Evolutionary conservation across 2,797 vertebrate genomes (phyloP), one percentile per base, ranked within the genome.

Genomic region (Onychomys arenicola): DNA sequence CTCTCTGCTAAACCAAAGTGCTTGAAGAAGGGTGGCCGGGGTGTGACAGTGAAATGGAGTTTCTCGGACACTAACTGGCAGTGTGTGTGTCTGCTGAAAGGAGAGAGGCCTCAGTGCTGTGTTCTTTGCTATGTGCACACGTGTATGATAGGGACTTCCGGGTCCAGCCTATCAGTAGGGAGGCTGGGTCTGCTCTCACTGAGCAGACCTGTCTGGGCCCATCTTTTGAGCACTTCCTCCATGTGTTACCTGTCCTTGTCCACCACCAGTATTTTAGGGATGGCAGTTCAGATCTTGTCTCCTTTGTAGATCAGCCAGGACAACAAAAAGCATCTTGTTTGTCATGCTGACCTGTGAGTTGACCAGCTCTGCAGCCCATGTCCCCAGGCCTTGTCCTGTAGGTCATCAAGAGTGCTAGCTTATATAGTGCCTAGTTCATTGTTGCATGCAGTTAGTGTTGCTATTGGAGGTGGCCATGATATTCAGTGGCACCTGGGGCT

Each of bases 251-350:
- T 4, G 40, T 13, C 52, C 61, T 10, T 4, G 5, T 46, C 52
- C 16, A 4, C 9, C 2, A 5, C 49, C 52, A 0, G 3, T 1
- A 0, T 1, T 3, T 21, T 40, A 2, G 49, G 1, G 5, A 17
- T 2, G 57, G 82, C n/a, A 8, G 0, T 29, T 65, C 43, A 73
- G 73, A 91, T 5, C 40, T 46, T 4, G 0, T 40, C 16, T 21
- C 21, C 27, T 25, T 19, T 2, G 8, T 23, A 37, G 55, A 34
- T 78, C 25, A 59, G 59, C n/a, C 73, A 6, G 5, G 49, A n/a
- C n/a, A 40, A 59, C 2, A 2, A 21, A n/a, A n/a, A 59, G 7
- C 46, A 46, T 11, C 14, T 61, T 29, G 19, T 11, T 23, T 43
- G n/a, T 86, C 7, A 12, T 5, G 0, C 17, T 71, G 84, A 61